Base-by-base conservation (phyloP, 2,888 invertebrate species). In the Cistogaster globosa region DNA sequence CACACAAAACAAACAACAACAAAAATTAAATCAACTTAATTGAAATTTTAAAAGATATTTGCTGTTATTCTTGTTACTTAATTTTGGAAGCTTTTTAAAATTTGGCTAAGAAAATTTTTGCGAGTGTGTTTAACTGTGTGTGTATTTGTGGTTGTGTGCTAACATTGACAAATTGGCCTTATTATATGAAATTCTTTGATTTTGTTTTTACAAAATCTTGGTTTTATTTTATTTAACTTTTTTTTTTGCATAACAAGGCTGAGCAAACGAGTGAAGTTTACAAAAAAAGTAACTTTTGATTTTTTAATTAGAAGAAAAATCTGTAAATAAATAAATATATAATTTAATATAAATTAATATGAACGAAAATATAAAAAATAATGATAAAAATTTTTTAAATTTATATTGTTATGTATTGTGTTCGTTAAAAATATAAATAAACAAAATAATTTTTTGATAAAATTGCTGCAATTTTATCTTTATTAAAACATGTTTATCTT, bases 101-200 rank as follows among this genome's bases (percentile, higher is more conserved):
- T 62, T 60, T 63, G 42, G 20, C 11, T 60, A 42, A 55, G 18
- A 63, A 75, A 53, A 51, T 48, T 48, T 8, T 6, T 22, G 18
- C 36, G 18, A 32, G 38, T 58, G 18, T 72, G 71, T 48, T 1
- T 7, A 11, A 1, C 42, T 42, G 8, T 72, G 45, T 26, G 36
- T 65, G 26, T 18, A 8, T 42, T 3, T 42, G 11, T 42, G 42
- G 12, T 42, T 42, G 12, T 7, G 26, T 12, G 12, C 12, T 48
- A 45, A 7, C 38, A 68, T 62, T 45, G 20, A 20, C 32, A 53
- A 78, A 62, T 62, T 62, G 53, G 62, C 32, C 62, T 62, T 48
- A 51, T 57, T 81, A 55, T 71, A 48, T 32, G 63, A 82, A 81
- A 76, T 82, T 82, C 81, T 82, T 82, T 71, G n/a, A 75, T 53